phyloP scores from a whole-genome alignment of 1,140 invertebrate genomes.

The Eriocheir sinensis region DNA sequence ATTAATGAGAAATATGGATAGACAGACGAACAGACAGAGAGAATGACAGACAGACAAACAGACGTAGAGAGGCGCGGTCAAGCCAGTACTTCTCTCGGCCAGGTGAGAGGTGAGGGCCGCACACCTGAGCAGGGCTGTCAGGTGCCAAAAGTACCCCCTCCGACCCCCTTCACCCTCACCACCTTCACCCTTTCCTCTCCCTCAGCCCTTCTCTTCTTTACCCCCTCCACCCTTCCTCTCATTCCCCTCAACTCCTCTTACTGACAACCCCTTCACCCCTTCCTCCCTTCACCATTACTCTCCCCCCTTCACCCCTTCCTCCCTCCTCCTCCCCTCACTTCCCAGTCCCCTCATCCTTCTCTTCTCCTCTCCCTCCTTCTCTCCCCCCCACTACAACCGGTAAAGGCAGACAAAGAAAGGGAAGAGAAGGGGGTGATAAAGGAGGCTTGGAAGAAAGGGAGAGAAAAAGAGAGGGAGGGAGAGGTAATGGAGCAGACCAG shows the following conservation, averaged over 20 bases:
- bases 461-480: no score
- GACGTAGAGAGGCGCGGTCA: not conserved
- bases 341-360: no score
- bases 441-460: not conserved
- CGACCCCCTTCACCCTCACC: not conserved
- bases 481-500: not conserved
- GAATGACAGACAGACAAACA: not conserved
- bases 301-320: not conserved
- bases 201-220: no score
- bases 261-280: no score
- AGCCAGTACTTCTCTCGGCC: not conserved
- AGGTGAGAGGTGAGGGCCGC: not conserved
- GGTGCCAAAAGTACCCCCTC: not conserved
- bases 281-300: no score
- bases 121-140: not conserved
- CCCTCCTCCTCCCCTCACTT: no score
- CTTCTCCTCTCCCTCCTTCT: no score
- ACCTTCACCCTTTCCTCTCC: no score
- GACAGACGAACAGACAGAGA: not conserved
- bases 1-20: not conserved
- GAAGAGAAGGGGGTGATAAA: not conserved
- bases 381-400: not conserved
- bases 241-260: no score
- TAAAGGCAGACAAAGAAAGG: not conserved
- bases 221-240: no score